phyloP scores from a whole-genome alignment of 2,888 invertebrate species.

The Troides aeacus region DNA sequence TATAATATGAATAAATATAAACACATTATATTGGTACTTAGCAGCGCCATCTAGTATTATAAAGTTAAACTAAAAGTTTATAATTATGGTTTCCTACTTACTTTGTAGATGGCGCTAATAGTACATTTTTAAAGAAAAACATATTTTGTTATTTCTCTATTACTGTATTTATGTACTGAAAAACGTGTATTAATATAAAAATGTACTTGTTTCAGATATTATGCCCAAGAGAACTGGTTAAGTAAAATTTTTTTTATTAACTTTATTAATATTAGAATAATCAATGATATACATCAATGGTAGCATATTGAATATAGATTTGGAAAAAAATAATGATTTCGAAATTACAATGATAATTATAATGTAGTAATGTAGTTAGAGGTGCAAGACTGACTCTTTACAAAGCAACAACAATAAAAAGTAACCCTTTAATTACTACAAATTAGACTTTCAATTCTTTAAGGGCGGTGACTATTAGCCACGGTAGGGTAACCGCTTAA shows the following conservation, averaged over 20 bases:
- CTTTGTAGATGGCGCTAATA: constrained; percentile 54
- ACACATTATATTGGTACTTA: not conserved
- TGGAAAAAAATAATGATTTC: no score
- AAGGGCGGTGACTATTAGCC: constrained; percentile 57
- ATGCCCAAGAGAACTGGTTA: constrained; percentile 78
- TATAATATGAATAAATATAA: no score
- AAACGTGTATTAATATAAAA: constrained; percentile 48
- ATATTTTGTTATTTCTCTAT: not conserved
- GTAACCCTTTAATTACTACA: constrained; percentile 56
- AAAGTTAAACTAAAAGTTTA: constrained; percentile 9
- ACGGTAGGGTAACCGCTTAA: constrained; percentile 67
- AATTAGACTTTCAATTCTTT: constrained; percentile 65
- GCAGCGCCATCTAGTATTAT: constrained; percentile 43
- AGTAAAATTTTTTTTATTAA: constrained; percentile 50
- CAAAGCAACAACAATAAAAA: constrained; percentile 57
- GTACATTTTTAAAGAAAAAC: not conserved
- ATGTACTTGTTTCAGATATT: constrained; percentile 77
- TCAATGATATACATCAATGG: not conserved
- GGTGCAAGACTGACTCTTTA: constrained; percentile 63
- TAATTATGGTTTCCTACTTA: constrained; percentile 38
- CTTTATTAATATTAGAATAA: not conserved
- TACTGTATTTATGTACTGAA: not conserved
- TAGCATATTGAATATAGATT: not conserved
- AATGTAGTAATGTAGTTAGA: constrained; percentile 33
- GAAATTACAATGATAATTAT: no score